A percentile compares a stretch with the other conserved stretches of the same genome.
These are phyloP conservation scores for Tokudaia muenninki DNA, from an alignment of 2,797 vertebrate genomes.

Conservation along the genomic window DNA sequence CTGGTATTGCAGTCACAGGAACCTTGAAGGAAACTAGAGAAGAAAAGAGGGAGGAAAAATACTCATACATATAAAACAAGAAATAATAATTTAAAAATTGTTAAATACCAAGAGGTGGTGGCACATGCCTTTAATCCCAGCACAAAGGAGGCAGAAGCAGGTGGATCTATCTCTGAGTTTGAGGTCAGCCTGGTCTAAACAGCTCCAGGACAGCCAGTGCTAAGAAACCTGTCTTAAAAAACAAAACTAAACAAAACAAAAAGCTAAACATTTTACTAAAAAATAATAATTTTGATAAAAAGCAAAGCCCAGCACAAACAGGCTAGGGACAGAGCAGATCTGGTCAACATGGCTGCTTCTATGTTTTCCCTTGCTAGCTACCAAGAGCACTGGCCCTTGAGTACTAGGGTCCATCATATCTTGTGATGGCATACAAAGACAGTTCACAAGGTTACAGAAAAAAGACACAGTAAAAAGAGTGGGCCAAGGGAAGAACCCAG, in stretches of 20 bases:
- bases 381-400: neutral
- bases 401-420: no score
- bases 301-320: neutral
- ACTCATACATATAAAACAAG: neutral
- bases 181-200: neutral
- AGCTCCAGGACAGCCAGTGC: neutral
- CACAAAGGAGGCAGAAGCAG: neutral
- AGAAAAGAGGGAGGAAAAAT: neutral
- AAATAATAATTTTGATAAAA: neutral
- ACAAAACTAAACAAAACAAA: neutral
- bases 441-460: neutral
- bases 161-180: neutral
- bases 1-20: neutral
- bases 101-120: neutral
- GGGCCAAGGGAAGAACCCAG: neutral
- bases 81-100: neutral
- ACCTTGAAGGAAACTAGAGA: neutral
- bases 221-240: neutral
- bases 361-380: neutral
- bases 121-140: neutral
- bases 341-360: no score
- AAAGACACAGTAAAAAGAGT: neutral
- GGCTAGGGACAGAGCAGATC: neutral
- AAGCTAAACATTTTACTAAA: neutral
- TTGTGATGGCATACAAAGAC: neutral